These are phyloP conservation scores for Gymnothorax reevesii DNA, from an alignment of 2,797 vertebrate species.

Conservation along the genomic window DNA sequence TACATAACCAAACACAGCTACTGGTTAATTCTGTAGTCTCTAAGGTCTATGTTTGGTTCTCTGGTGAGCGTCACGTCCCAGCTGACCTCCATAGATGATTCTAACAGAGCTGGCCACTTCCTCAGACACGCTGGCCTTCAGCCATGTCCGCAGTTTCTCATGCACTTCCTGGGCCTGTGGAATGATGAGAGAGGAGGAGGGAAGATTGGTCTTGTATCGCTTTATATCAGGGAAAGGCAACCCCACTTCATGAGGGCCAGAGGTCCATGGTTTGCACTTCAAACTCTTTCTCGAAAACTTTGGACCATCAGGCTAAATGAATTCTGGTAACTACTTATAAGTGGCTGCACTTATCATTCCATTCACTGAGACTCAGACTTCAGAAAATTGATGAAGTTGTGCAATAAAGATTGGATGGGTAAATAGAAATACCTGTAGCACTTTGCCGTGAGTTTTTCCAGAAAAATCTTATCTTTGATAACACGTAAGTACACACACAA, in stretches of 20 bases:
- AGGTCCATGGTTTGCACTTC: not conserved
- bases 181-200: not conserved
- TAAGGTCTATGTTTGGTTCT: not conserved
- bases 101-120: constrained; percentile 85
- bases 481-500: constrained; percentile 26
- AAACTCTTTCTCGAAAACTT: not conserved
- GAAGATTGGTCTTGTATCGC: not conserved
- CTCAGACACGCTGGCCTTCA: constrained; percentile 88
- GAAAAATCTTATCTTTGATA: not conserved
- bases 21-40: not conserved
- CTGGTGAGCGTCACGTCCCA: not conserved
- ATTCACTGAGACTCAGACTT: not conserved
- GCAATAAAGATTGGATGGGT: constrained; percentile 42
- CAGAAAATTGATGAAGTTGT: not conserved
- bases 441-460: not conserved
- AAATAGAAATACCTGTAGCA: constrained; percentile 25
- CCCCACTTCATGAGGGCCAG: not conserved
- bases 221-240: not conserved
- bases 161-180: constrained; percentile 94
- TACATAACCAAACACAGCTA: not conserved
- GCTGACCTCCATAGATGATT: constrained; percentile 96
- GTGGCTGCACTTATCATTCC: not conserved
- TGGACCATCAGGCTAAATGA: not conserved
- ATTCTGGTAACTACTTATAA: not conserved
- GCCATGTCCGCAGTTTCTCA: constrained; percentile 88